Evolutionary conservation across 2,797 vertebrate species (phyloP), one percentile per base, ranked within the genome.

Genomic region (Synanceia verrucosa): DNA sequence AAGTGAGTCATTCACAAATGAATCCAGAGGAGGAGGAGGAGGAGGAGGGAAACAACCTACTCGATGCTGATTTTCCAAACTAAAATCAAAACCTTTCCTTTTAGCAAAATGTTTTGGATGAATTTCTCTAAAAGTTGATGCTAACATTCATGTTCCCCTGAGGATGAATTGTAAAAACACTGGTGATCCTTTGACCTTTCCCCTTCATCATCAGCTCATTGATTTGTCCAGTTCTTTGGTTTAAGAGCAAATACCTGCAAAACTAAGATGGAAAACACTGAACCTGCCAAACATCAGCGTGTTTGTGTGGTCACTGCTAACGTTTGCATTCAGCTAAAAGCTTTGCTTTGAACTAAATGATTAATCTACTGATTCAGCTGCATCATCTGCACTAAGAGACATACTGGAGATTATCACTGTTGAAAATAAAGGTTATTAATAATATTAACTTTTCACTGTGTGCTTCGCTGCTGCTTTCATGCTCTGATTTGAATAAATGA

Each of bases 11-110:
- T 41, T 55, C 36, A 47, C 23, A 61, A 53, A 65, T 52, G 21
- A 23, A 48, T 65, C 53, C 52, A 66, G 69, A 69, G 76, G 66
- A 73, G 37, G 70, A 79, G 68, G 62, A 76, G 26, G 57, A 37
- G 39, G 59, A 48, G 29, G 70, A 67, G 36, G 34, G 12, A 61
- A 48, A 59, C 14, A 28, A 85, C 58, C 70, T 14, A 6, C 56
- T 74, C 46, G 37, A 65, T 72, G 33, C n/a, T 21, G 66, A 47
- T 37, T 37, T 59, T 64, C 50, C 43, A 52, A 9, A 69, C 31
- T 19, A 21, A 29, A 12, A 21, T 12, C 26, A n/a, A n/a, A n/a
- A n/a, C n/a, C n/a, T n/a, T 12, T 60, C n/a, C 8, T 19, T 60
- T 31, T 19, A 19, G 24, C 3, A 11, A 43, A 39, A 28, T 58